Evolutionary conservation across 2,888 invertebrate genomes (phyloP).

Genomic region (Selenia dentaria): DNA sequence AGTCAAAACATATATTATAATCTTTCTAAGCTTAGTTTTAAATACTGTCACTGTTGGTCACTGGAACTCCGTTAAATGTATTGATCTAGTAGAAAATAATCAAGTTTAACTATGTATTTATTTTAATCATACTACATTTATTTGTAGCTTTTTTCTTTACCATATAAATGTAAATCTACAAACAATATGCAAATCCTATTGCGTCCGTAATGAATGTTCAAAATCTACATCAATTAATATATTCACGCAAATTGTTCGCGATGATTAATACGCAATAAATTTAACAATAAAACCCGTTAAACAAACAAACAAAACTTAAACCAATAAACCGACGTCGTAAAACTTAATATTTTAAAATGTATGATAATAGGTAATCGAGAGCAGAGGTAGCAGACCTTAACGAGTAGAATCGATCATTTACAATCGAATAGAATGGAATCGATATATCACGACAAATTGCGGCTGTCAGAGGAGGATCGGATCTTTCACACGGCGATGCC

Average conservation of each 20-base stretch:
- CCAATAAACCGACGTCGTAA: slow-evolving; percentile 31
- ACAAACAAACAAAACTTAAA: slow-evolving; percentile 27
- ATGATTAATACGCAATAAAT: slow-evolving; percentile 17
- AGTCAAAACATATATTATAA: too few relatives aligned
- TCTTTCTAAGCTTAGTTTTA: too few relatives aligned
- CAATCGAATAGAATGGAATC: slow-evolving; percentile 38
- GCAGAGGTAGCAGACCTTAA: slow-evolving; percentile 32
- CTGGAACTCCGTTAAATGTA: too few relatives aligned
- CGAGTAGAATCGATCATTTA: slow-evolving; percentile 45
- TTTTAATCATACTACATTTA: too few relatives aligned
- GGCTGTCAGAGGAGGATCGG: slow-evolving; percentile 33
- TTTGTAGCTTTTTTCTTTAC: too few relatives aligned
- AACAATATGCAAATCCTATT: slow-evolving; percentile 12
- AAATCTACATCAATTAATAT: slow-evolving; percentile 8
- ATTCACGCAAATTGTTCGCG: slow-evolving; percentile 9
- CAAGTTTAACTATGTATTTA: too few relatives aligned
- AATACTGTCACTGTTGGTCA: too few relatives aligned
- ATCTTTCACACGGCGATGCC: slow-evolving; percentile 39
- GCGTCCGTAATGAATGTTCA: slow-evolving; percentile 5
- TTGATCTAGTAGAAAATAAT: too few relatives aligned
- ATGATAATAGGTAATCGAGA: slow-evolving; percentile 40
- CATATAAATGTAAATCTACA: too few relatives aligned
- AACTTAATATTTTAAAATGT: slow-evolving; percentile 44
- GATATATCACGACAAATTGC: slow-evolving; percentile 45
- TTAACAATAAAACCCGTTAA: slow-evolving; percentile 19